Percentiles rank a stretch among this genome's conserved stretches.
phyloP scores from a whole-genome alignment of 2,113 vertebrate genomes.

The Trogon melanurus region DNA sequence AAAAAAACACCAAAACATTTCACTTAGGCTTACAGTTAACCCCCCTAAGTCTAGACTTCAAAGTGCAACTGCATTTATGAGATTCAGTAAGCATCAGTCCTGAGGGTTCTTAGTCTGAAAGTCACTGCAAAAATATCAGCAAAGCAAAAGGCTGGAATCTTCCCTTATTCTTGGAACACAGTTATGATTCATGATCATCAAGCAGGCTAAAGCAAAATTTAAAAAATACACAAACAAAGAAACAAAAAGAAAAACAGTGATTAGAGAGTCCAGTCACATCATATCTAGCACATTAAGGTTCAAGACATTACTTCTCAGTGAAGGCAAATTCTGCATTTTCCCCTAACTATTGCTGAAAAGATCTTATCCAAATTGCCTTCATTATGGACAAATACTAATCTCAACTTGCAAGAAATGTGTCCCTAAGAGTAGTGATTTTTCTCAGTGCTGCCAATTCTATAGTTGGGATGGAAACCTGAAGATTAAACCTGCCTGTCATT shows the following conservation, averaged over 20 bases:
- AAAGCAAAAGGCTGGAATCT: neutral
- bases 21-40: neutral
- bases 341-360: neutral
- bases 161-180: neutral
- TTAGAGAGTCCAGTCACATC: neutral
- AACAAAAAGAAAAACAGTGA: neutral
- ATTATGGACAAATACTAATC: neutral
- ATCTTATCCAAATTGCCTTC: neutral
- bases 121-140: neutral
- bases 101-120: slow-evolving; percentile 9
- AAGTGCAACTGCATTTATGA: neutral
- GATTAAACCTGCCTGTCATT: neutral
- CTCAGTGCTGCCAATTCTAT: neutral
- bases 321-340: neutral
- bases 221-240: neutral
- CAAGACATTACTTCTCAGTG: neutral
- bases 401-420: neutral
- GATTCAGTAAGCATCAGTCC: slow-evolving; percentile 5
- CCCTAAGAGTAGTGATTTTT: neutral
- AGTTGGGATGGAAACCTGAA: neutral
- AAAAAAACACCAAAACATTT: neutral
- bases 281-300: neutral
- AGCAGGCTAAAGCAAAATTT: neutral
- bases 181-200: neutral
- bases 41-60: slow-evolving; percentile 31